Conservation (phyloP, 2,888 invertebrate genomes). For the Ferrisia virgata region DNA sequence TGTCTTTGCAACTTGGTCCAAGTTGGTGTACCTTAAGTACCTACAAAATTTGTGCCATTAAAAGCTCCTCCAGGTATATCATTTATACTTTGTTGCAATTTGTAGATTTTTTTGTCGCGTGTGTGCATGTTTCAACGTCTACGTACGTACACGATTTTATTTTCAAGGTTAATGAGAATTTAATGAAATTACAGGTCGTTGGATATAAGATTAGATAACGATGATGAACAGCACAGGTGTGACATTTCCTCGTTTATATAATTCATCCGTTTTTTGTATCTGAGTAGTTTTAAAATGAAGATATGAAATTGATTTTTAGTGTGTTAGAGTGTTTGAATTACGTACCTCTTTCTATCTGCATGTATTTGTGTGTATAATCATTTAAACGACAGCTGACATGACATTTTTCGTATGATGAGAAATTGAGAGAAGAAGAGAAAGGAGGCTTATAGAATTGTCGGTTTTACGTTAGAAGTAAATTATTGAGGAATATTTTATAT, state of each 20-base stretch:
- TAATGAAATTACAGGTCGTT: background rate
- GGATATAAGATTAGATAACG: background rate
- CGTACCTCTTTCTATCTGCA: too few relatives aligned
- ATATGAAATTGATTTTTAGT: background rate
- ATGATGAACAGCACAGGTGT: background rate
- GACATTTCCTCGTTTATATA: background rate
- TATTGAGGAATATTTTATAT: too few relatives aligned
- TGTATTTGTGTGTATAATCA: too few relatives aligned
- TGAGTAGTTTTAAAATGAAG: background rate
- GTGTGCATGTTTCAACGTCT: background rate
- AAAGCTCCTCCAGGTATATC: background rate
- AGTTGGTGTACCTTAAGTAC: too few relatives aligned
- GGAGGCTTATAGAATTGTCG: too few relatives aligned
- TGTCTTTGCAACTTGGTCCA: background rate
- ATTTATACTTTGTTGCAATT: background rate
- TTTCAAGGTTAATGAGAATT: conserved; percentile 13
- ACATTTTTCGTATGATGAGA: too few relatives aligned
- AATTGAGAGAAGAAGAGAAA: too few relatives aligned
- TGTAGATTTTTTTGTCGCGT: background rate
- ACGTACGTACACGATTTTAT: too few relatives aligned
- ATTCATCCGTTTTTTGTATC: background rate
- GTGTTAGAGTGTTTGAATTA: background rate
- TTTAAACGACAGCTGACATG: too few relatives aligned
- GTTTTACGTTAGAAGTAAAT: too few relatives aligned
- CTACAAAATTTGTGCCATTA: background rate